Percentiles rank a stretch among this genome's conserved stretches.
Evolutionary conservation across 2,113 vertebrate species (phyloP).

Genomic region (Lampris incognitus): DNA sequence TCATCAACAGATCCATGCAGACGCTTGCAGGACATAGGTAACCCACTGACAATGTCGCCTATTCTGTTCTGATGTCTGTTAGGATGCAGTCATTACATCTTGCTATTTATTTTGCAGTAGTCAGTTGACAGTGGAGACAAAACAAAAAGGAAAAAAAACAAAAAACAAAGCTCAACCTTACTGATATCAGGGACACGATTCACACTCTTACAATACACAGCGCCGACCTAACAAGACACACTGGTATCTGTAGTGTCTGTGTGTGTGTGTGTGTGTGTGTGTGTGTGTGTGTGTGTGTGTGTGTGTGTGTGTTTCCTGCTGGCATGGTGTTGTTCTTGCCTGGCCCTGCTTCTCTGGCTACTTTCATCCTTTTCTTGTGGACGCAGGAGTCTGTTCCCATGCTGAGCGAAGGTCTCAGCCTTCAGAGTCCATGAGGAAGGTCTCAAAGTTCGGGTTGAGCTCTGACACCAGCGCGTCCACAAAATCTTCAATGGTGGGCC

Average conservation of each 20-base stretch:
- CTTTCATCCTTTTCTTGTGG: not conserved
- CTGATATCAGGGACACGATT: too few species aligned
- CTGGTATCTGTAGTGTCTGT: not conserved
- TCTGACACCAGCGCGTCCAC: conserved; percentile 94
- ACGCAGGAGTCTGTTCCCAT: conserved; percentile 9
- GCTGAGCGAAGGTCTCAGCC: conserved; percentile 56
- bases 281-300: not conserved
- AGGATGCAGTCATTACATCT: too few species aligned
- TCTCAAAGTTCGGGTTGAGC: conserved; percentile 92
- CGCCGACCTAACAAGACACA: too few species aligned
- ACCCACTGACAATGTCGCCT: not conserved
- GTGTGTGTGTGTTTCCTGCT: not conserved
- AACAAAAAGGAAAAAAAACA: too few species aligned
- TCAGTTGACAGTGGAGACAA: too few species aligned
- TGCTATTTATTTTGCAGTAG: too few species aligned
- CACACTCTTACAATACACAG: too few species aligned
- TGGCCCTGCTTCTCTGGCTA: not conserved
- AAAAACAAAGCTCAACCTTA: too few species aligned
- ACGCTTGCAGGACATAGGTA: too few species aligned
- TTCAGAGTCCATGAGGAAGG: conserved; percentile 92
- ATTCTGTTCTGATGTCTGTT: too few species aligned
- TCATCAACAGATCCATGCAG: not conserved
- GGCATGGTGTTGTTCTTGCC: not conserved
- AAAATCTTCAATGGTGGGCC: conserved; percentile 90
- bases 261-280: not conserved